Evolutionary conservation across 1,140 invertebrate genomes (phyloP), one percentile per base, ranked within the genome.

Genomic region (Glossosoma conforme): DNA sequence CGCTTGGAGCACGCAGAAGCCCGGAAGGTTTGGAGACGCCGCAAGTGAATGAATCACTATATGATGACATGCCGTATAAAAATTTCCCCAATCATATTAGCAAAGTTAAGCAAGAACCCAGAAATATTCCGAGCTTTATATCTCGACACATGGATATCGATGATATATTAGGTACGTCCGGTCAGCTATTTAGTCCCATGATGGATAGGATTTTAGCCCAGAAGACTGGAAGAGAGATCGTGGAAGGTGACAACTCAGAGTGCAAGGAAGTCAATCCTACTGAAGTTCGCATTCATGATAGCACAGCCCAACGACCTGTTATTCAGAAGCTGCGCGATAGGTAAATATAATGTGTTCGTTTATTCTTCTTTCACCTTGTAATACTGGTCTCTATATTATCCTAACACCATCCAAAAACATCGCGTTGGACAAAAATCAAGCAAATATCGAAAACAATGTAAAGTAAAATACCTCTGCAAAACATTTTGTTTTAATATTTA

Each of bases 141-240:
- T 86, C 87, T 15, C 77, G 79, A 47, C 82, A 86, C 62, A 86
- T 82, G 9, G 87, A 91, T 65, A 91, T 92, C 46, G 88, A 91
- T 61, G 87, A 91, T 60, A 77, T 91, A 60, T 69, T 92, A 37
- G 87, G 87, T 37, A 76, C 70, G 21, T 76, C 75, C 44, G 75
- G 77, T 24, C 76, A 80, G 11, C 69, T 81, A 50, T 77, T 81
- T 60, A 81, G 79, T 62, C 80, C 80, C 17, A 73, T 82, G 51
- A 79, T 80, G 70, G 72, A 77, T 40, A 74, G 70, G 40, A 72
- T 78, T 54, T 66, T 77, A 41, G 69, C 68, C 21, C 66, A 61
- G 44, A 67, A 66, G 46, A 69, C 65, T 22, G 66, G 67, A 13
- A 67, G 69, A 52, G 59, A 64, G 37, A 47, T 61, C 9, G 67